Evolutionary conservation across 2,797 vertebrate species (phyloP), one percentile per base, ranked within the genome.

Genomic region (Champsocephalus gunnari): DNA sequence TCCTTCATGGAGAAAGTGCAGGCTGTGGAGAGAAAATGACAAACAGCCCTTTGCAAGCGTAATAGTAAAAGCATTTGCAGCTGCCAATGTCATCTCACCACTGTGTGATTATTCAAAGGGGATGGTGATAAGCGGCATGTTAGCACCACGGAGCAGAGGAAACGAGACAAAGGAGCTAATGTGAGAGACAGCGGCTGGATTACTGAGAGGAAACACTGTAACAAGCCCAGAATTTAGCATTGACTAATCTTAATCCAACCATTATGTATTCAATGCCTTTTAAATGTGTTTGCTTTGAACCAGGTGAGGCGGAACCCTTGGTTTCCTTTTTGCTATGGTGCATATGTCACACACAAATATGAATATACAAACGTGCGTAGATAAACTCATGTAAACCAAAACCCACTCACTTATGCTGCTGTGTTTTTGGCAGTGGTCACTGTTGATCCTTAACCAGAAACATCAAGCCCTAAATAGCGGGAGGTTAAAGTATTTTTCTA

Each of bases 41-140:
- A 88, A 89, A 90, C 64, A 87, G 59, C 68, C 8, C 70, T 71
- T 81, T 9, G 24, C 59, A 76, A 70, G 80, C 87, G 84, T 86
- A 90, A 88, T 64, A 57, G 73, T 60, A 63, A 85, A 88, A 81
- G 84, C 78, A 77, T 85, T 85, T 84, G 80, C 80, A 80, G 82
- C 85, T 81, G 88, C 84, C 87, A 92, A 73, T 90, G 86, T 88
- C 82, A 82, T 87, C 77, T 75, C 71, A 66, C 77, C 77, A 80
- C 83, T 79, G 72, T 71, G 76, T 69, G 81, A 91, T 92, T 88
- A 89, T 87, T 92, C 84, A 88, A 75, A 84, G 34, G 61, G 71
- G 56, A 69, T 4, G 63, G 41, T 71, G 79, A 87, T 88, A 88
- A 86, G 80, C 65, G 14, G 59, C 81, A 80, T 83, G 82, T 86